Evolutionary conservation across 2,797 vertebrate species (phyloP).

Genomic region (Naso thynnoides): DNA sequence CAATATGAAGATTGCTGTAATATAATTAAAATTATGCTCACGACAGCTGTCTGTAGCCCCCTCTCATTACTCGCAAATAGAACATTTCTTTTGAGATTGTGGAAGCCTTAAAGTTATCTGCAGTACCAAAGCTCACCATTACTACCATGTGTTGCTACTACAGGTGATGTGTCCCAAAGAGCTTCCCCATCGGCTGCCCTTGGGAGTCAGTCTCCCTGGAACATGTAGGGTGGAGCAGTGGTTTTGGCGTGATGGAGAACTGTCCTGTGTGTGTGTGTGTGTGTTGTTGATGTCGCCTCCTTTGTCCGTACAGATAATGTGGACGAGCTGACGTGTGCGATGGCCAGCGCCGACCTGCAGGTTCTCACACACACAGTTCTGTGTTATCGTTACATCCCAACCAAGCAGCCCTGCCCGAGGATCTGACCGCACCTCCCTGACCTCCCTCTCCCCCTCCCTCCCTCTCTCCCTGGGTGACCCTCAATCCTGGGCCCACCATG

Average conservation of each 20-base stretch:
- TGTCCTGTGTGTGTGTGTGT: not conserved
- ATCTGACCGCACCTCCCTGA: conserved; percentile 67
- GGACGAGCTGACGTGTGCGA: conserved; percentile 81
- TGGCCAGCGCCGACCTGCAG: conserved; percentile 80
- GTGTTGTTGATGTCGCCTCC: conserved; percentile 6
- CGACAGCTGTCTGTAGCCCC: too few relatives aligned
- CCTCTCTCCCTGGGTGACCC: conserved; percentile 70
- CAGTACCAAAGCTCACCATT: too few relatives aligned
- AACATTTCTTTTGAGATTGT: too few relatives aligned
- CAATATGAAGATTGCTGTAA: too few relatives aligned
- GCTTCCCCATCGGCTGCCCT: too few relatives aligned
- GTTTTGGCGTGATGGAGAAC: not conserved
- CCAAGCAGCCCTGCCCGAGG: conserved; percentile 63
- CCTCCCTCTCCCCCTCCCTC: conserved; percentile 57
- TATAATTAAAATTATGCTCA: too few relatives aligned
- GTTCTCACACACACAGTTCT: conserved; percentile 71
- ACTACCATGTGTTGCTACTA: too few relatives aligned
- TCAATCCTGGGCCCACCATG: conserved; percentile 85
- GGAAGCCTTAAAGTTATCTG: too few relatives aligned
- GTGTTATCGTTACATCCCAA: conserved; percentile 67
- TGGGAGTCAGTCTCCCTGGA: too few relatives aligned
- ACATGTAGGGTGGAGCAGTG: not conserved
- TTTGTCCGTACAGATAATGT: conserved; percentile 70
- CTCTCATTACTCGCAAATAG: too few relatives aligned
- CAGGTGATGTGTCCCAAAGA: too few relatives aligned